phyloP scores from a whole-genome alignment of 2,113 vertebrate species.

The Prietella phreatophila region DNA sequence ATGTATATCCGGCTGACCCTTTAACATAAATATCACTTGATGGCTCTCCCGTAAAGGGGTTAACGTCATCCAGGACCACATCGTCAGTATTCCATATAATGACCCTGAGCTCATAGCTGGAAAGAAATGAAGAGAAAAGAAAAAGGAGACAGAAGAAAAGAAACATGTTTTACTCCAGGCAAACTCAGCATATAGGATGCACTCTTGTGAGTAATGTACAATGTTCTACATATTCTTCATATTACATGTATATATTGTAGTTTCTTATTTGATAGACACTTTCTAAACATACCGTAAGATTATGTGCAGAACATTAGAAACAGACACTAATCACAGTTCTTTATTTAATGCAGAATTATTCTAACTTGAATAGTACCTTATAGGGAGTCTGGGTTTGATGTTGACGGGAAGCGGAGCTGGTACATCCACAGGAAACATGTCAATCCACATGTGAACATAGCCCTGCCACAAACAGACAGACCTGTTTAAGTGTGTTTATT shows the following conservation, averaged over 20 bases:
- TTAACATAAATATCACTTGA: constrained; percentile 94
- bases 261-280: neutral
- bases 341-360: neutral
- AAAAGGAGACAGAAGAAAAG: neutral
- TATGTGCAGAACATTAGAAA: neutral
- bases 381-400: constrained; percentile 86
- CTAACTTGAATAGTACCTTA: constrained; percentile 70
- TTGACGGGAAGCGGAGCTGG: constrained; percentile 84
- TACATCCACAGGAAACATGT: constrained; percentile 88
- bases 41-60: constrained; percentile 84
- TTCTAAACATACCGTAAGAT: neutral
- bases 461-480: constrained; percentile 72
- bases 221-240: neutral
- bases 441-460: constrained; percentile 92
- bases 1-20: constrained; percentile 71
- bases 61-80: constrained; percentile 89
- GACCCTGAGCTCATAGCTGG: constrained; percentile 87
- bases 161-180: neutral
- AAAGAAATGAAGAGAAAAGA: constrained; percentile 25
- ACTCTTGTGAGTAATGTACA: neutral
- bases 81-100: constrained; percentile 93
- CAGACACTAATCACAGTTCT: neutral
- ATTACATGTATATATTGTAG: neutral
- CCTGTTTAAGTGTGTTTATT: neutral
- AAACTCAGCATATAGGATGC: neutral